Evolutionary conservation across 2,797 vertebrate species (phyloP), one percentile per base, ranked within the genome.

Genomic region (Poliocrania exsul): DNA sequence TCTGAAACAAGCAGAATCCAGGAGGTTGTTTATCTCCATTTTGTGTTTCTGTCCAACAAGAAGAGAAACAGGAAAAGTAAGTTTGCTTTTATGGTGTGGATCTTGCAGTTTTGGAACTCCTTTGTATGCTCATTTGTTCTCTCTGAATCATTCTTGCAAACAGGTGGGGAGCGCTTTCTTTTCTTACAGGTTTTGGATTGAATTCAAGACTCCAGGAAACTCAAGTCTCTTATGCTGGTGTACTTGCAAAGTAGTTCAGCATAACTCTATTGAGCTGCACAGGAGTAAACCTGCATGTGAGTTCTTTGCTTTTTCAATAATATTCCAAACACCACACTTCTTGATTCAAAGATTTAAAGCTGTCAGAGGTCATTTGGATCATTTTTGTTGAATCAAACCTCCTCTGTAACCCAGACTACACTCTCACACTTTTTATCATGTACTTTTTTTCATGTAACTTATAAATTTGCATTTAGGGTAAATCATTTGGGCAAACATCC

Each of bases 111-210:
- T 96, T 90, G 92, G 92, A 95, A 88, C 96, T 93, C 94, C 94
- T 88, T 93, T 87, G 81, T 88, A 90, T 91, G 42, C 57, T 88
- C 91, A 92, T 96, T 97, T 94, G 66, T 94, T 95, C 90, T 86
- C 80, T 95, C 94, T 98, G 98, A 98, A 93, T 98, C 98, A 98
- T 96, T 96, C 92, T 70, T 71, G 89, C 94, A 97, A 97, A 97
- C 92, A 95, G 96, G 85, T 96, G 96, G 92, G 86, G 95, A 97
- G 81, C 2, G 21, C 57, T 89, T 96, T 95, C 92, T 82, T 92
- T 90, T 91, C 93, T 96, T 88, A 62, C 82, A 35, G 80, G 47
- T 79, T 73, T 94, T 96, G 95, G 96, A 95, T 65, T 38, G 58
- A 86, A 80, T 96, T 95, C 95, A 96, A 92, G 81, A 62, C 57